Evolutionary conservation across 1,140 invertebrate species (phyloP).

Genomic region (Trichoplusia ni): DNA sequence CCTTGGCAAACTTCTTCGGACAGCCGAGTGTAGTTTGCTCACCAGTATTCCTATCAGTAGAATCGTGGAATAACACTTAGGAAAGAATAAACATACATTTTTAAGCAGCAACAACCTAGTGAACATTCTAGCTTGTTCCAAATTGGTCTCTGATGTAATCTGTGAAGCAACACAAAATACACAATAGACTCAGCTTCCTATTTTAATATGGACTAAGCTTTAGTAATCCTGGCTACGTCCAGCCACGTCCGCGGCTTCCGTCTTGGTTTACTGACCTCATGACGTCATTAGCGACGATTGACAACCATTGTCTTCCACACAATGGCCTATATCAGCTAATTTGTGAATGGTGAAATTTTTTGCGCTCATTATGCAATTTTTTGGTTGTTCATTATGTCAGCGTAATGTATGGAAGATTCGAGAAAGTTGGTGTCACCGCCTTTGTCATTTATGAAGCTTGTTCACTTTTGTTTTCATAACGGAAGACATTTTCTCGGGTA

Average conservation of each 20-base stretch:
- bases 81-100: too few species aligned
- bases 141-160: too few species aligned
- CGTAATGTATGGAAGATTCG: not conserved
- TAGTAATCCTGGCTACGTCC: slow-evolving; percentile 21
- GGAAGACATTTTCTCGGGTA: too few species aligned
- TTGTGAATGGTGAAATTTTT: slow-evolving; percentile 53
- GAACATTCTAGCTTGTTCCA: too few species aligned
- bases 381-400: slow-evolving; percentile 3
- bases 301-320: slow-evolving; percentile 61
- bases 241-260: slow-evolving; percentile 33
- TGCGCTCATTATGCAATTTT: slow-evolving; percentile 25
- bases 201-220: slow-evolving; percentile 8
- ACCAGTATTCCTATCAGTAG: too few species aligned
- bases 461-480: too few species aligned
- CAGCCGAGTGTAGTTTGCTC: too few species aligned
- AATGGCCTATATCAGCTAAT: slow-evolving; percentile 56
- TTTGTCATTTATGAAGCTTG: too few species aligned
- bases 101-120: too few species aligned
- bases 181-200: slow-evolving; percentile 16
- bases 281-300: slow-evolving; percentile 42
- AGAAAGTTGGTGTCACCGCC: not conserved
- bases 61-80: too few species aligned
- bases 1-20: too few species aligned
- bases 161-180: too few species aligned
- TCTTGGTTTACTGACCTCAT: slow-evolving; percentile 40